phyloP scores from a whole-genome alignment of 2,797 vertebrate genomes.

The Xiphorhynchus erythropygius region DNA sequence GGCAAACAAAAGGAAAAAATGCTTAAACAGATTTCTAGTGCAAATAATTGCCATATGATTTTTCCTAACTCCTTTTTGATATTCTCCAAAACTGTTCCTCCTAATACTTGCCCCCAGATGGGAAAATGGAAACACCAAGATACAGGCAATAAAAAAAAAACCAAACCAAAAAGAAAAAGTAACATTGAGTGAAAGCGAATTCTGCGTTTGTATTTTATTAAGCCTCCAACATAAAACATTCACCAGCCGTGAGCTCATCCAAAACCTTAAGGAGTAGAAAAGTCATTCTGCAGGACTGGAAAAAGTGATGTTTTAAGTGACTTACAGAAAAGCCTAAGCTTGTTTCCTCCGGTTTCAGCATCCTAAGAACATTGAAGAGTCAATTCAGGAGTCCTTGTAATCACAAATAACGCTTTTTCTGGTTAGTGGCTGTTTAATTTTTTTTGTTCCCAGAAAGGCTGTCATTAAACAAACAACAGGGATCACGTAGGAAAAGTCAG shows the following conservation, averaged over 20 bases:
- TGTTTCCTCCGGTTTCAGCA: neutral
- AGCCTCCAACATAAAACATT: neutral
- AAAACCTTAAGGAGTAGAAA: slow-evolving; percentile 1
- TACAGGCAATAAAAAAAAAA: neutral
- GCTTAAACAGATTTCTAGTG: neutral
- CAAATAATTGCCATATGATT: neutral
- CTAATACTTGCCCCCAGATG: neutral
- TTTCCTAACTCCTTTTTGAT: neutral
- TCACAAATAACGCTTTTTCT: neutral
- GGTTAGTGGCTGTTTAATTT: neutral
- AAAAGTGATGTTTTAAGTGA: slow-evolving; percentile 19
- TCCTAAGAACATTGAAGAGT: neutral
- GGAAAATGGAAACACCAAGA: neutral
- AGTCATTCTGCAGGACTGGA: slow-evolving; percentile 7
- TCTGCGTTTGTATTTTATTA: neutral
- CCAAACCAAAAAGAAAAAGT: neutral
- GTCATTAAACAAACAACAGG: slow-evolving; percentile 37
- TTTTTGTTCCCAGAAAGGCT: slow-evolving; percentile 25
- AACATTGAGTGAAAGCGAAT: neutral
- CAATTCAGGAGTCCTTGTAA: neutral
- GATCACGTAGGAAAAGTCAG: neutral
- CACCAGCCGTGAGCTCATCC: slow-evolving; percentile 3
- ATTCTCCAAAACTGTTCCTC: neutral
- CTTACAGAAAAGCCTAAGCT: neutral
- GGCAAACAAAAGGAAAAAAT: neutral